Percentiles rank a stretch among this genome's conserved stretches.
phyloP scores from a whole-genome alignment of 1,140 invertebrate genomes.

The Thaumetopoea pityocampa region DNA sequence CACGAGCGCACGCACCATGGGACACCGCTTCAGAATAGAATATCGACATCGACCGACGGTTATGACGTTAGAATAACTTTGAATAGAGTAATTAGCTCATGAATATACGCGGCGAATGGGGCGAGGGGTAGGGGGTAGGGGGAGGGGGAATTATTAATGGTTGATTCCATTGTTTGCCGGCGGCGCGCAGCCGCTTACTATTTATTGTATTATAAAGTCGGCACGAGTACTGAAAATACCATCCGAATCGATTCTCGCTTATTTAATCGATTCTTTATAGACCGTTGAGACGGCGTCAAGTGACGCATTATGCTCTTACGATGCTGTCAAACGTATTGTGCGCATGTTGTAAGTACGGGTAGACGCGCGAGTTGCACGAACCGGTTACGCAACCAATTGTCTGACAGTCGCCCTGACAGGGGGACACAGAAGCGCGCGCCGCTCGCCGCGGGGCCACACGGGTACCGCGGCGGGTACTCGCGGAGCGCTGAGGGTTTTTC shows the following conservation, averaged over 20 bases:
- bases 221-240: conserved; percentile 6
- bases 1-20: conserved; percentile 54
- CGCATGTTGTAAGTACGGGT: conserved; percentile 11
- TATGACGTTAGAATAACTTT: conserved; percentile 71
- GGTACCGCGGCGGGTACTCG: too few species aligned
- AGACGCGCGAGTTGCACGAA: conserved; percentile 13
- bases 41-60: conserved; percentile 63
- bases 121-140: too few species aligned
- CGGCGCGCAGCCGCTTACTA: conserved; percentile 25
- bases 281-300: conserved; percentile 15
- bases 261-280: conserved; percentile 8
- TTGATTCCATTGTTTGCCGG: conserved; percentile 30
- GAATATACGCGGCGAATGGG: conserved; percentile 53
- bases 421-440: too few species aligned
- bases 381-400: too few species aligned
- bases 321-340: conserved; percentile 17
- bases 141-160: conserved; percentile 43
- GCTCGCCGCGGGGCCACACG: too few species aligned
- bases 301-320: conserved; percentile 11
- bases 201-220: conserved; percentile 35
- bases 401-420: too few species aligned
- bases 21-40: conserved; percentile 51
- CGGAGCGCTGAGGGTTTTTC: too few species aligned
- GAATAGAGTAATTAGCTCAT: conserved; percentile 67
- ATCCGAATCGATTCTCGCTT: conserved; percentile 7